Percentiles rank a stretch among this genome's conserved stretches.
These are phyloP conservation scores for cat (Felis catus) DNA, from an alignment of 2,113 vertebrate genomes.

Conservation along the genomic window DNA sequence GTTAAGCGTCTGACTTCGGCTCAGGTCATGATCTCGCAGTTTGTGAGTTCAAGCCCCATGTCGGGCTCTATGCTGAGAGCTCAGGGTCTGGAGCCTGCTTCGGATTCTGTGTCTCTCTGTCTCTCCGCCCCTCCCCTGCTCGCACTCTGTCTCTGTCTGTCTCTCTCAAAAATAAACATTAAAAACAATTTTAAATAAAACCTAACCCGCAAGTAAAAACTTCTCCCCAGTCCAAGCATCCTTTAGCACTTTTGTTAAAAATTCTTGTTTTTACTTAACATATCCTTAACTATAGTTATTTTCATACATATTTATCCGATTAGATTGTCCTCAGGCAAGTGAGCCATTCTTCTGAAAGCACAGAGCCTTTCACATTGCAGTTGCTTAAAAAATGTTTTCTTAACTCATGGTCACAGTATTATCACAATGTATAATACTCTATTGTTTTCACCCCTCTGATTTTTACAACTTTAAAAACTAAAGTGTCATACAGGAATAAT, in stretches of 20 bases:
- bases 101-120: too few relatives aligned
- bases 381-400: background rate
- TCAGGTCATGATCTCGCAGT: too few relatives aligned
- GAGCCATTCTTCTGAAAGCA: background rate
- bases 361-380: background rate
- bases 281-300: background rate
- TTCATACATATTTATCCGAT: slow-evolving; percentile 22
- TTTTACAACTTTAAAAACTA: slow-evolving; percentile 51
- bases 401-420: slow-evolving; percentile 2
- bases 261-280: background rate
- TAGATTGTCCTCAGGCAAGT: slow-evolving; percentile 22
- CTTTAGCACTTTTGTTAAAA: slow-evolving; percentile 36
- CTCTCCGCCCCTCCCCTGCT: too few relatives aligned
- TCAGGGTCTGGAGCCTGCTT: too few relatives aligned
- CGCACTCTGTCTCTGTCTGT: too few relatives aligned
- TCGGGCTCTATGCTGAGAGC: too few relatives aligned
- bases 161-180: too few relatives aligned
- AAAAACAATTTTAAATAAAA: slow-evolving; percentile 19
- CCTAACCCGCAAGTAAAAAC: background rate
- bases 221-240: background rate
- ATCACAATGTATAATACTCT: background rate
- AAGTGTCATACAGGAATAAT: background rate
- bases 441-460: background rate
- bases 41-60: too few relatives aligned
- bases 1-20: too few relatives aligned